phyloP scores from a whole-genome alignment of 1,140 invertebrate species.

The Aphaenogaster rudis region DNA sequence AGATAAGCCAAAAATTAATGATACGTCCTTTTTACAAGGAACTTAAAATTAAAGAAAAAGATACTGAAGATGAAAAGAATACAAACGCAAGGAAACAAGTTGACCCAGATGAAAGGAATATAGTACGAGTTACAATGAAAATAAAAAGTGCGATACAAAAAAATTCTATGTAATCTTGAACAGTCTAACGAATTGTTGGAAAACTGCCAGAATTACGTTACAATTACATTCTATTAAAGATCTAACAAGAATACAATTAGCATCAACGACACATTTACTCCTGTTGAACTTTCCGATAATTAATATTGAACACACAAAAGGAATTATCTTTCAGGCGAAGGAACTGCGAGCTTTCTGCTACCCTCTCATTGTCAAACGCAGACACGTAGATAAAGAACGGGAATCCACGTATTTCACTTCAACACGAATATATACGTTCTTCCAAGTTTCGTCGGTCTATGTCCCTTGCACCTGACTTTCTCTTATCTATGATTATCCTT shows the following conservation, averaged over 20 bases:
- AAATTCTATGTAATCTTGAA: not conserved
- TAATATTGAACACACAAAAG: slow-evolving; percentile 46
- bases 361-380: slow-evolving; percentile 45
- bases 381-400: slow-evolving; percentile 35
- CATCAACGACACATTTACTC: slow-evolving; percentile 16
- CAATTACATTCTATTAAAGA: slow-evolving; percentile 4
- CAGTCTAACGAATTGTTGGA: not conserved
- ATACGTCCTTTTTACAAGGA: not conserved
- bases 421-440: slow-evolving; percentile 4
- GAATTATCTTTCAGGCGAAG: slow-evolving; percentile 25
- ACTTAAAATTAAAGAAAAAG: not conserved
- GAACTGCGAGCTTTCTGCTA: not conserved
- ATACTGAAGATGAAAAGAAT: not conserved
- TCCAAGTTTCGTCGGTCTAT: slow-evolving; percentile 24
- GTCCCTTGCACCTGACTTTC: slow-evolving; percentile 11
- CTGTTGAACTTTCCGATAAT: slow-evolving; percentile 42
- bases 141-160: not conserved
- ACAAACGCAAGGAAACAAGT: not conserved
- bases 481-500: slow-evolving; percentile 13
- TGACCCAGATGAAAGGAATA: not conserved
- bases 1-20: not conserved
- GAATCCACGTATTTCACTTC: slow-evolving; percentile 24
- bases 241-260: slow-evolving; percentile 12
- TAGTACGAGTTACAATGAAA: not conserved
- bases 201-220: not conserved